These are phyloP conservation scores for Suricata suricatta DNA, from an alignment of 2,113 vertebrate species.

Conservation along the genomic window DNA sequence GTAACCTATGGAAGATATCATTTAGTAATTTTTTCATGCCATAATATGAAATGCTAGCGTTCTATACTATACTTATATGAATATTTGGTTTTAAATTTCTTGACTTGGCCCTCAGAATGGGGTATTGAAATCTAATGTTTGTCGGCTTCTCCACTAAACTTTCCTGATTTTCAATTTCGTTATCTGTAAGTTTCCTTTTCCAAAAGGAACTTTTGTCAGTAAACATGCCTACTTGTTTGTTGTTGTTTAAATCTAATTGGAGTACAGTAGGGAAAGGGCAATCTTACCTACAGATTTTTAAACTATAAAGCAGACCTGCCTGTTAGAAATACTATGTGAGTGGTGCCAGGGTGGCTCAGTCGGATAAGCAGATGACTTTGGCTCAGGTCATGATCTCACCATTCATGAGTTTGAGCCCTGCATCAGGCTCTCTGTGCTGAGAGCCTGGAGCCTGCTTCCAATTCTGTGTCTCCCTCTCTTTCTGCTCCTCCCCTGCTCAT, in stretches of 20 bases:
- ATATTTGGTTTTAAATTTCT: background rate
- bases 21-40: background rate
- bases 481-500: no score
- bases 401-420: no score
- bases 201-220: background rate
- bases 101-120: background rate
- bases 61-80: background rate
- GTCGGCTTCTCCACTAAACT: background rate
- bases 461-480: no score
- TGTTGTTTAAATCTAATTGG: background rate
- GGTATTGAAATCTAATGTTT: background rate
- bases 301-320: background rate
- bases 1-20: background rate
- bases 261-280: background rate
- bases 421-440: no score
- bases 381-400: no score
- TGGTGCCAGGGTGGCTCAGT: no score
- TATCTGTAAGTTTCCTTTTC: background rate
- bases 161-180: background rate
- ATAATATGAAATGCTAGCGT: background rate
- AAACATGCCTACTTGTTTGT: background rate
- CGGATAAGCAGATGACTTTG: no score
- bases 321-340: background rate
- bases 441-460: no score
- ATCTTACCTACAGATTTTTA: background rate